phyloP scores from a whole-genome alignment of 2,888 invertebrate species.

The Apamea crenata region DNA sequence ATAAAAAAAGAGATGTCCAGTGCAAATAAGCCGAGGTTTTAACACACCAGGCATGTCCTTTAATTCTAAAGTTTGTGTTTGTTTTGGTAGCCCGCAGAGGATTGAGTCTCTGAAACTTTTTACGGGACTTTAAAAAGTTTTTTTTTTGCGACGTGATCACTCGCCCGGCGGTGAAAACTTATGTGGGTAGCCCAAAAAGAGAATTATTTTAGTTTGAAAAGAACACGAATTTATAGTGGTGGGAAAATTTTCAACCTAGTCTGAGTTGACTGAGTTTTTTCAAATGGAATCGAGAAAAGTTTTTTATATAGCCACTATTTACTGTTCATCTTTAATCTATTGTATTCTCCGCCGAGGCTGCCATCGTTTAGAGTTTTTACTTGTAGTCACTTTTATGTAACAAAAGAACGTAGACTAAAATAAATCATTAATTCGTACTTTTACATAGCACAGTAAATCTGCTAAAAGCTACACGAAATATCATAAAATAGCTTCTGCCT shows the following conservation, averaged over 20 bases:
- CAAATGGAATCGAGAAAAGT: conserved; percentile 25
- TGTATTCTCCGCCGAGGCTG: too few relatives aligned
- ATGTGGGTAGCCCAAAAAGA: conserved; percentile 56
- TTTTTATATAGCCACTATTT: not conserved
- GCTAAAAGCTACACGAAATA: conserved; percentile 5
- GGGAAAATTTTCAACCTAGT: conserved; percentile 5
- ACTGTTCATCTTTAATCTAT: not conserved
- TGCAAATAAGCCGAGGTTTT: conserved; percentile 61
- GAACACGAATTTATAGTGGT: conserved; percentile 37
- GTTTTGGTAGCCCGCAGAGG: conserved; percentile 67
- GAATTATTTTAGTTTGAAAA: conserved; percentile 58
- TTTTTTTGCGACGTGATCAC: conserved; percentile 65
- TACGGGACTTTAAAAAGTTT: conserved; percentile 66
- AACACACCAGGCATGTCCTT: conserved; percentile 62
- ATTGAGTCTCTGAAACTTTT: conserved; percentile 69
- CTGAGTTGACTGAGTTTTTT: conserved; percentile 8
- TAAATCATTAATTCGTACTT: not conserved
- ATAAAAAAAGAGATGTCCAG: conserved; percentile 51
- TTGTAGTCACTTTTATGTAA: not conserved
- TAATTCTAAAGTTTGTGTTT: conserved; percentile 68
- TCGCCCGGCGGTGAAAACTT: conserved; percentile 55
- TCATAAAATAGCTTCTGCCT: too few relatives aligned
- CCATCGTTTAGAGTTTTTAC: not conserved
- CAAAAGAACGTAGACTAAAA: not conserved
- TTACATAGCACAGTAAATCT: not conserved